Evolutionary conservation across 1,140 invertebrate species (phyloP), one percentile per base, ranked within the genome.

Genomic region (Aphelenchoides besseyi): DNA sequence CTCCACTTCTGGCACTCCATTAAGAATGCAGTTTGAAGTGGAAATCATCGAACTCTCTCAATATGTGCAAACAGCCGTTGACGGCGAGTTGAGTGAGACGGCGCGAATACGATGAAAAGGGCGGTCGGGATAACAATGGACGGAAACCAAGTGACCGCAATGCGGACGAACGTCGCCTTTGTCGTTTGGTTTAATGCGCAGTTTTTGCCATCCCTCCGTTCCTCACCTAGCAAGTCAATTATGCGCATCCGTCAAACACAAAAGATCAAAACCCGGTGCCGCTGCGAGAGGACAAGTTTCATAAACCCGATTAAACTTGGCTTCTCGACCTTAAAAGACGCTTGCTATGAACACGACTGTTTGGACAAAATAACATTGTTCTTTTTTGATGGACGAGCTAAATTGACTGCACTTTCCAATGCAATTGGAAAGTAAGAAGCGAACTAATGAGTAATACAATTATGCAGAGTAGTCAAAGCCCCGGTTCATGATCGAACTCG

Each of bases 71-170:
- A 48, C 41, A 23, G 41, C 41, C 12, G 41, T 23, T 12, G 41
- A 12, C 12, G 41, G 41, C 41, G 41, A 23, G 41, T 12, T 23
- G 41, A 16, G 41, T 48, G 41, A 23, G 41, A 23, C 41, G 41
- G 41, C 41, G 41, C 23, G 23, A 48, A 48, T 23, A 48, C 41
- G 41, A 48, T 48, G 41, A 48, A 48, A 48, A 23, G 41, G 41
- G 41, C 41, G 41, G 41, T 12, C 41, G 41, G 41, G 41, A 48
- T 48, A 23, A 48, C 41, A 48, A 48, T 48, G 41, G 23, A 23
- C 41, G 41, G 41, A 48, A 48, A 48, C 41, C 23, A 48, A 48
- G 41, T 48, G 41, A 48, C 41, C 41, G 41, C 41, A 48, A 48
- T 48, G 23, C 41, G 41, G 12, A 12, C 41, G 41, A 48, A 12